Conservation (phyloP, 2,797 vertebrate species). For the Margarornis squamiger region DNA sequence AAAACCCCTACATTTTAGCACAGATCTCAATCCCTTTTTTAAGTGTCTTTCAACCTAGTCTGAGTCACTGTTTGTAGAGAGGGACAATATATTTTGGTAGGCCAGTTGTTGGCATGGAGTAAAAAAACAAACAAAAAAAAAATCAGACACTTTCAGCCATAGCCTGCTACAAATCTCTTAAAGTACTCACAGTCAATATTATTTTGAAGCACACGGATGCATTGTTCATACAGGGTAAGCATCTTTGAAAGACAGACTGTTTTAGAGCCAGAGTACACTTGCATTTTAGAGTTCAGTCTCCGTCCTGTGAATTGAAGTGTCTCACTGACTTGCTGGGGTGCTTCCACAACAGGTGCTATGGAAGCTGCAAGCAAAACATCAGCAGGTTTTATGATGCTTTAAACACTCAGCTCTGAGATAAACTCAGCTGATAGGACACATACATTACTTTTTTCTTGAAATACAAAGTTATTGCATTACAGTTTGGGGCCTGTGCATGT, state of each 20-base stretch:
- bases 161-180: background rate
- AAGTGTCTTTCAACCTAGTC: background rate
- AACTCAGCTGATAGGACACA: background rate
- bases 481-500: accelerated
- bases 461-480: background rate
- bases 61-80: background rate
- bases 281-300: slow-evolving; percentile 88
- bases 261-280: slow-evolving; percentile 89
- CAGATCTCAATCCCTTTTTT: background rate
- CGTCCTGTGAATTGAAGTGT: slow-evolving; percentile 79
- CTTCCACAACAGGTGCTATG: slow-evolving; percentile 27
- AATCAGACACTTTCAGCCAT: background rate
- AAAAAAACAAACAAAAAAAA: background rate
- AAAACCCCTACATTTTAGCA: background rate
- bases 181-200: slow-evolving; percentile 86
- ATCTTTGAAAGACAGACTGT: slow-evolving; percentile 81
- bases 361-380: background rate
- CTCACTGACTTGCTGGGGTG: slow-evolving; percentile 67
- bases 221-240: slow-evolving; percentile 88
- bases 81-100: background rate
- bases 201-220: slow-evolving; percentile 88
- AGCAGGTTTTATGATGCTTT: background rate
- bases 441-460: background rate
- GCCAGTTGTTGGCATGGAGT: background rate
- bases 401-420: background rate